Evolutionary conservation across 2,113 vertebrate genomes (phyloP).

Genomic region (Seriola quinqueradiata): DNA sequence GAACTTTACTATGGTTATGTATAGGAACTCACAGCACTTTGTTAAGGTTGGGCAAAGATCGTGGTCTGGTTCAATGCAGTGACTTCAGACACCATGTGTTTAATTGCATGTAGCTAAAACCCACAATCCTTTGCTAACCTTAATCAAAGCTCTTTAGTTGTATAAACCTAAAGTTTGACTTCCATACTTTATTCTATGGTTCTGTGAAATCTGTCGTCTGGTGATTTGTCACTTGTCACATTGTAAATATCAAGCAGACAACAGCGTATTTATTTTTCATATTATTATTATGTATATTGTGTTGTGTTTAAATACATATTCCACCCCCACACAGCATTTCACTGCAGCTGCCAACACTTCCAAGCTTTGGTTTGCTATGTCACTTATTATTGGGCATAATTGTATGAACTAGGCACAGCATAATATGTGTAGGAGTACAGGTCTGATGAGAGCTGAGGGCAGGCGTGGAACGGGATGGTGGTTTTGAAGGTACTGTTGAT

Average conservation of each 20-base stretch:
- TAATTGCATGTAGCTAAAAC: too few relatives aligned
- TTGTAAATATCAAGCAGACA: not conserved
- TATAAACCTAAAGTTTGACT: too few relatives aligned
- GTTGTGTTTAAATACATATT: not conserved
- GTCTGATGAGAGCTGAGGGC: constrained; percentile 38
- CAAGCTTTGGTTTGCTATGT: constrained; percentile 2
- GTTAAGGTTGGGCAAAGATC: too few relatives aligned
- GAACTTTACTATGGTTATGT: too few relatives aligned
- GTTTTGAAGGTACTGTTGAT: constrained; percentile 42
- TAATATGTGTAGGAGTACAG: constrained; percentile 12
- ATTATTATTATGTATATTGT: not conserved
- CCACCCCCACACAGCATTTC: not conserved
- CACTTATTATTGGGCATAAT: not conserved
- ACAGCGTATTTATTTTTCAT: not conserved
- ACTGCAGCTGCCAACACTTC: not conserved
- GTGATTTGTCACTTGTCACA: not conserved
- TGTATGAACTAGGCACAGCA: not conserved
- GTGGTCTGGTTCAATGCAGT: too few relatives aligned
- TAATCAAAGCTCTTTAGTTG: too few relatives aligned
- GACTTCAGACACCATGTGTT: too few relatives aligned
- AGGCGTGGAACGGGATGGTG: not conserved
- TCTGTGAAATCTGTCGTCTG: not conserved
- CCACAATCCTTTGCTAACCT: too few relatives aligned
- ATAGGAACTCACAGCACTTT: too few relatives aligned
- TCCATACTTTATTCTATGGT: too few relatives aligned